Evolutionary conservation across 2,888 invertebrate species (phyloP), one percentile per base, ranked within the genome.

Genomic region (Macrosiphum euphorbiae): DNA sequence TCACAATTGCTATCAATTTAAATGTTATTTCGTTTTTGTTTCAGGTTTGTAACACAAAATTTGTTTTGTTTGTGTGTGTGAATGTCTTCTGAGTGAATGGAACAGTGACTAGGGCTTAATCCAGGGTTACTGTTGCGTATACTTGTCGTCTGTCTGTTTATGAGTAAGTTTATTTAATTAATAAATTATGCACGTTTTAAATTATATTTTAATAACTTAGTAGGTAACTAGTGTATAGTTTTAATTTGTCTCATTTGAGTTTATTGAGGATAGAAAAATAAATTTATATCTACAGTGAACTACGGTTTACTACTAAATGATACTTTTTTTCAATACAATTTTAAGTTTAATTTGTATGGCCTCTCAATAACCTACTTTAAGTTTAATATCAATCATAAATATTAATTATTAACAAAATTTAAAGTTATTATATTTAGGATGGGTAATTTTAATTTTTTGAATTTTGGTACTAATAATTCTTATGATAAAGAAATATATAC

Each of bases 71-170:
- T 94, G 94, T 94, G 94, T 94, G 94, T 94, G 50, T 94, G 94
- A 94, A 94, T 94, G 94, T 94, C 94, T 94, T 90, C 94, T 94
- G 94, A 94, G 94, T 94, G 94, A 94, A 94, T 94, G 94, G 94
- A 90, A 90, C 94, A 90, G 94, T 94, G 94, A 94, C 94, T 93
- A 93, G 93, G 93, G 90, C 61, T 94, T 90, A 94, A n/a, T 67
- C 94, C 90, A 90, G 52, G 67, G 94, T 94, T 94, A 94, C 94
- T 94, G 94, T 94, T 94, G 90, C 90, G 94, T 90, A 94, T 94
- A 94, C 94, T 94, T 94, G 94, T 94, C 94, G 94, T 94, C 90
- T 90, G 94, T 94, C 90, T 94, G 94, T 94, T 94, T 89, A 90
- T 94, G 94, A 94, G 94, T 94, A 94, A 94, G 94, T 94, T 93